Base-by-base conservation (phyloP, 1,140 invertebrate species). In the Drosophila asahinai region DNA sequence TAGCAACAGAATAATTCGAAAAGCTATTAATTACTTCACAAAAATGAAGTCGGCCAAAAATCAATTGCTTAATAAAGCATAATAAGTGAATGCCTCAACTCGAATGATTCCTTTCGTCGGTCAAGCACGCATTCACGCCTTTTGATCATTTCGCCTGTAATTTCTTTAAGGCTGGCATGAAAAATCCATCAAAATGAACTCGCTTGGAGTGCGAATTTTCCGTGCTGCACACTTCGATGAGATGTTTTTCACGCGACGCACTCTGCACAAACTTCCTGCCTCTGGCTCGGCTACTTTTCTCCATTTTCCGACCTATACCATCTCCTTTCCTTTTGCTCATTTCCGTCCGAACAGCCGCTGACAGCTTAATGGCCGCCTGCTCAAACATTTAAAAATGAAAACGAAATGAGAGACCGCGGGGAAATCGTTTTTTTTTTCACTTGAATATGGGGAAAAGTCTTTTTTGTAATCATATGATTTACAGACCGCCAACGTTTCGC, bases 401-500 rank as follows among this genome's bases (percentile, higher is more conserved):
- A 47, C 48, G 49, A 54, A 63, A 52, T 19, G 43, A 42, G 33
- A 57, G 73, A 62, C 36, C 19, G 38, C 30, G 49, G 72, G 65
- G 47, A 76, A 79, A 70, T 63, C 43, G 48, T 51, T 55, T 58
- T 54, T n/a, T n/a, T n/a, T 54, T 73, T n/a, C 57, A 77, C 61
- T 73, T 78, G 42, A 48, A 74, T 77, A 74, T 77, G 27, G 36
- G 43, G 66, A 77, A 66, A 58, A 79, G 38, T 36, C 52, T 62
- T 81, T n/a, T 87, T 52, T 77, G 65, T 87, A 89, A 89, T 83
- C 65, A 77, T 74, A 77, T 87, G 66, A 83, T 83, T 87, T 87
- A 87, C 71, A 73, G 63, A 40, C 73, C 27, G 76, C 49, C 65
- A 67, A 71, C 67, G 66, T 45, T 52, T 55, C 55, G 60, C 65